Percentiles rank a stretch among this genome's conserved stretches.
Evolutionary conservation across 2,797 vertebrate species (phyloP).

Genomic region (Glyptemys insculpta): DNA sequence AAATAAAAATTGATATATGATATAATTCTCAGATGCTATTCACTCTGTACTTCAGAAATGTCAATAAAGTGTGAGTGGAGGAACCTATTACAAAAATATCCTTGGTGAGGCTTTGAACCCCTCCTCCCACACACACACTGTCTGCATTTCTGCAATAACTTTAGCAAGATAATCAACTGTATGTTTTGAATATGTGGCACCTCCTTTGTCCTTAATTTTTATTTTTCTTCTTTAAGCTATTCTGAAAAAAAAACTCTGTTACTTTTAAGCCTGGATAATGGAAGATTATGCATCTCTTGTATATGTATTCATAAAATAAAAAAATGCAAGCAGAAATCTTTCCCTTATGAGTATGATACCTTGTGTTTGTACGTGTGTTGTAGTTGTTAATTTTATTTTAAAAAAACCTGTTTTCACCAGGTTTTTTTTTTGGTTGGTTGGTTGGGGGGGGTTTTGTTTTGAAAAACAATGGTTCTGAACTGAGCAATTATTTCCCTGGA

Average conservation of each 20-base stretch:
- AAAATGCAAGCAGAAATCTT: slow-evolving; percentile 51
- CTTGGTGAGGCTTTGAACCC: slow-evolving; percentile 53
- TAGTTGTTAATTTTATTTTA: not conserved
- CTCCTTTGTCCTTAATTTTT: slow-evolving; percentile 36
- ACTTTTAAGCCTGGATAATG: slow-evolving; percentile 59
- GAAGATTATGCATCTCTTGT: slow-evolving; percentile 72
- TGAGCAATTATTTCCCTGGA: not conserved
- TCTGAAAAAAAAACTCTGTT: slow-evolving; percentile 40
- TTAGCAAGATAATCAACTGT: slow-evolving; percentile 24
- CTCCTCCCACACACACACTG: not conserved
- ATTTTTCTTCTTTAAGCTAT: slow-evolving; percentile 19
- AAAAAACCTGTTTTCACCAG: slow-evolving; percentile 10
- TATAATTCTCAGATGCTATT: slow-evolving; percentile 11
- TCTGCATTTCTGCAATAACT: slow-evolving; percentile 29
- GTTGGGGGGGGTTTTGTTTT: not conserved
- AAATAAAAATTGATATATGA: not conserved
- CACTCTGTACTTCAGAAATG: slow-evolving; percentile 41
- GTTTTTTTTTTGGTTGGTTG: not conserved
- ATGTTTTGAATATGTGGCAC: slow-evolving; percentile 27
- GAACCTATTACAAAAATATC: not conserved
- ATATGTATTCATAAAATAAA: slow-evolving; percentile 76
- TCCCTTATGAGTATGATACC: slow-evolving; percentile 52
- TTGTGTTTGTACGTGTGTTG: slow-evolving; percentile 24
- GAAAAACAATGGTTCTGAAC: slow-evolving; percentile 1
- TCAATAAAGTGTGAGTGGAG: slow-evolving; percentile 16